A percentile compares a stretch with the other conserved stretches of the same genome.
phyloP scores from a whole-genome alignment of 2,113 vertebrate species.

The Sakesphorus luctuosus region DNA sequence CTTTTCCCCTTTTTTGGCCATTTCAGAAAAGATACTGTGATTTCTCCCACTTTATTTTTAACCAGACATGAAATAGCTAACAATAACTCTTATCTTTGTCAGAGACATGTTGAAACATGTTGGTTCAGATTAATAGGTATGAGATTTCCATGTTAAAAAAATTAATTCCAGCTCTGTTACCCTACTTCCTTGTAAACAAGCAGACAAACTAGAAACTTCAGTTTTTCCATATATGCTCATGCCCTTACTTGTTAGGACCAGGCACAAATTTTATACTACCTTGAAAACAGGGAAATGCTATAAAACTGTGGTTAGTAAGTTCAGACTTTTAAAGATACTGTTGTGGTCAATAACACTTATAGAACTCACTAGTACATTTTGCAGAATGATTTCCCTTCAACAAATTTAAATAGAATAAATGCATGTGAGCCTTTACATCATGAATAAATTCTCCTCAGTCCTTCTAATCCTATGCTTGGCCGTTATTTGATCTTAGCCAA shows the following conservation, averaged over 20 bases:
- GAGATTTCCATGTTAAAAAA: not conserved
- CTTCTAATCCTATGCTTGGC: not conserved
- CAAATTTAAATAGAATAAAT: not conserved
- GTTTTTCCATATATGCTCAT: not conserved
- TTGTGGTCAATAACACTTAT: not conserved
- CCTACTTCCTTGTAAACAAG: not conserved
- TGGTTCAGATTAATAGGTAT: not conserved
- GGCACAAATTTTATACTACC: not conserved
- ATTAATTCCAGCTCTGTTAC: not conserved
- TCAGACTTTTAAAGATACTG: not conserved
- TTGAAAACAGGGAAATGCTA: not conserved
- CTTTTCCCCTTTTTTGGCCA: constrained; percentile 28
- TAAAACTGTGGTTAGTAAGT: not conserved
- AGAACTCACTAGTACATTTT: not conserved
- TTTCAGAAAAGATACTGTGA: constrained; percentile 27
- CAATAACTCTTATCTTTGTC: not conserved
- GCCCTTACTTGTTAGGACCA: not conserved
- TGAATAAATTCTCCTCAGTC: not conserved
- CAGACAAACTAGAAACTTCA: constrained; percentile 1
- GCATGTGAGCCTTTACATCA: not conserved
- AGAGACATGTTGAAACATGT: not conserved
- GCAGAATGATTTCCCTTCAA: not conserved
- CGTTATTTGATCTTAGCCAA: not conserved
- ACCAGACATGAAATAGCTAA: constrained; percentile 22
- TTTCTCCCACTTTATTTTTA: constrained; percentile 42